Evolutionary conservation across 2,888 invertebrate genomes (phyloP).

Genomic region (Orgyia antiqua): DNA sequence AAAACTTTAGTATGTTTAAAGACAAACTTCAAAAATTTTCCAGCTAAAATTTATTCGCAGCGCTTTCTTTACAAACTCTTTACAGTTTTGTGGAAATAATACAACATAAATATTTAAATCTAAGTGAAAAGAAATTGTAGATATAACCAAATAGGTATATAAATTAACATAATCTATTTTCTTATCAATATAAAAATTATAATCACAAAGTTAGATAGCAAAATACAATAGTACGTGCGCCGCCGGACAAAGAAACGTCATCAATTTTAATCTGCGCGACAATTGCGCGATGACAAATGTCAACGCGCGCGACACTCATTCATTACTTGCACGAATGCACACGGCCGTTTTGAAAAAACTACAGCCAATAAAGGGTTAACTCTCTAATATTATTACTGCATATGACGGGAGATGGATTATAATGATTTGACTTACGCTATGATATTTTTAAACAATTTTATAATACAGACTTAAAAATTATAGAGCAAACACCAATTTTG

Average conservation of each 20-base stretch:
- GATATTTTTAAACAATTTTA: conserved; percentile 7
- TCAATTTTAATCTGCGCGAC: conserved; percentile 77
- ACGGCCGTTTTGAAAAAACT: conserved; percentile 51
- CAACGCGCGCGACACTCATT: conserved; percentile 67
- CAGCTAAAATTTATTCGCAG: neutral
- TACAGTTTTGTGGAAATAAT: no score
- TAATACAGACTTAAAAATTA: no score
- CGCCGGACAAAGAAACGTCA: conserved; percentile 69
- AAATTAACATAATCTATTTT: conserved; percentile 15
- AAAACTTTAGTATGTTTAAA: no score
- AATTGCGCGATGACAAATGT: conserved; percentile 78
- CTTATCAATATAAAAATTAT: conserved; percentile 42
- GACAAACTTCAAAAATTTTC: neutral
- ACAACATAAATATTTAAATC: no score
- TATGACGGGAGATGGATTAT: conserved; percentile 51
- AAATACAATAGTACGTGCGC: conserved; percentile 55
- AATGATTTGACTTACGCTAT: conserved; percentile 26
- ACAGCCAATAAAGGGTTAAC: conserved; percentile 73
- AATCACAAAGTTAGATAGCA: conserved; percentile 52
- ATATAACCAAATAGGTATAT: no score
- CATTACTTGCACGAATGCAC: conserved; percentile 63
- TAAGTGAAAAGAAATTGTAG: no score
- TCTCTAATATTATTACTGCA: conserved; percentile 55
- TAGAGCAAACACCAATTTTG: no score
- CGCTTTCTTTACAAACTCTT: conserved; percentile 5